Conservation (phyloP, 2,797 vertebrate genomes). For the Schizopygopsis malacanthus region DNA sequence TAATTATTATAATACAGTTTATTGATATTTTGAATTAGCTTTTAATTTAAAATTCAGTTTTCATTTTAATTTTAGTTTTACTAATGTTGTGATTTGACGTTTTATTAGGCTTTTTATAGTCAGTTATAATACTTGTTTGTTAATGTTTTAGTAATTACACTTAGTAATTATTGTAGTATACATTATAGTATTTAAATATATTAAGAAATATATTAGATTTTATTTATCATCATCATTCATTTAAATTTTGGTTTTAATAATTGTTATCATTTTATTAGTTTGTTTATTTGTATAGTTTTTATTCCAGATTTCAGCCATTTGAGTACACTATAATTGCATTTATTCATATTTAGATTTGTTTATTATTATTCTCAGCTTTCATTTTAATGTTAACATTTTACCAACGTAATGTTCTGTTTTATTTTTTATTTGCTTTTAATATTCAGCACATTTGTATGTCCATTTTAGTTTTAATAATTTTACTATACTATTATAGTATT, state of each 20-base stretch:
- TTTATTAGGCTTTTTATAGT: not conserved
- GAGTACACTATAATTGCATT: too few relatives aligned
- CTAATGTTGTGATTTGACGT: not conserved
- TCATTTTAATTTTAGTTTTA: not conserved
- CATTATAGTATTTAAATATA: not conserved
- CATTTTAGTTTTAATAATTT: not conserved
- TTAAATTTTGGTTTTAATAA: too few relatives aligned
- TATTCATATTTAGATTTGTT: not conserved
- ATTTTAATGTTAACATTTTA: not conserved
- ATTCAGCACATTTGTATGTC: not conserved
- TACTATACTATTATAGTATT: not conserved
- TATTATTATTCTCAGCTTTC: not conserved
- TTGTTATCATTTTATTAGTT: too few relatives aligned
- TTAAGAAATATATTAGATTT: too few relatives aligned
- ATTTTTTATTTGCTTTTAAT: not conserved
- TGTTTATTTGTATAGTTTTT: too few relatives aligned
- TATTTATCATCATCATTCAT: too few relatives aligned
- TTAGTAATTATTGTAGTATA: not conserved
- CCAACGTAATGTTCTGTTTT: not conserved
- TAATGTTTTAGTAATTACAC: too few relatives aligned
- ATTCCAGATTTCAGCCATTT: too few relatives aligned
- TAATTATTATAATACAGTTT: too few relatives aligned
- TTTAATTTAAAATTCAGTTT: not conserved
- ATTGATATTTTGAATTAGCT: not conserved
- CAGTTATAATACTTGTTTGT: not conserved